A percentile compares a stretch with the other conserved stretches of the same genome.
Evolutionary conservation across 2,797 vertebrate genomes (phyloP).

Genomic region (Microhierax caerulescens): DNA sequence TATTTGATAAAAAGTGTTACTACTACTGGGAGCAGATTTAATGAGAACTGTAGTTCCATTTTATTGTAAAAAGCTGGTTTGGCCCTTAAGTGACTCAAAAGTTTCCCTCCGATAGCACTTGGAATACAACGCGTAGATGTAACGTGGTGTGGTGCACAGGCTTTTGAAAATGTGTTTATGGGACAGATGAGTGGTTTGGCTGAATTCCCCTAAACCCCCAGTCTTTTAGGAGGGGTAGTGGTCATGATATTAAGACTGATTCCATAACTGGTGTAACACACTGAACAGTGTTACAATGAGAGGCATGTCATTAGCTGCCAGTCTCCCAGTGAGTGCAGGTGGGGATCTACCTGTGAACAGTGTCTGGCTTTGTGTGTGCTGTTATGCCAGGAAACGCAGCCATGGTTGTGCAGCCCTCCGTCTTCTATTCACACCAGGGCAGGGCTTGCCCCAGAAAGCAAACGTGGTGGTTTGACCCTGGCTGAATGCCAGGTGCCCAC

Average conservation of each 20-base stretch:
- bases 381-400: background rate
- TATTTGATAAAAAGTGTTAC: background rate
- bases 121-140: background rate
- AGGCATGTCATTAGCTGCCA: background rate
- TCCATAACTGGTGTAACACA: background rate
- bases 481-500: no score
- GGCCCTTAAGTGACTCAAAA: background rate
- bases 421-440: background rate
- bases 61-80: background rate
- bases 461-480: no score
- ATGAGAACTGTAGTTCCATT: background rate
- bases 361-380: background rate
- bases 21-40: background rate
- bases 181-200: background rate
- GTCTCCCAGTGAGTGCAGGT: background rate
- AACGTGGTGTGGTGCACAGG: background rate
- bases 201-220: slow-evolving; percentile 51
- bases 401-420: background rate
- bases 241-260: background rate
- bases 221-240: background rate
- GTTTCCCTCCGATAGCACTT: background rate
- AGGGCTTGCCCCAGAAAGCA: background rate
- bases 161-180: background rate
- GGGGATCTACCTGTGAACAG: accelerated
- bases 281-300: background rate